Conservation (phyloP, 1,140 invertebrate species). For the Orchestia grillus region DNA sequence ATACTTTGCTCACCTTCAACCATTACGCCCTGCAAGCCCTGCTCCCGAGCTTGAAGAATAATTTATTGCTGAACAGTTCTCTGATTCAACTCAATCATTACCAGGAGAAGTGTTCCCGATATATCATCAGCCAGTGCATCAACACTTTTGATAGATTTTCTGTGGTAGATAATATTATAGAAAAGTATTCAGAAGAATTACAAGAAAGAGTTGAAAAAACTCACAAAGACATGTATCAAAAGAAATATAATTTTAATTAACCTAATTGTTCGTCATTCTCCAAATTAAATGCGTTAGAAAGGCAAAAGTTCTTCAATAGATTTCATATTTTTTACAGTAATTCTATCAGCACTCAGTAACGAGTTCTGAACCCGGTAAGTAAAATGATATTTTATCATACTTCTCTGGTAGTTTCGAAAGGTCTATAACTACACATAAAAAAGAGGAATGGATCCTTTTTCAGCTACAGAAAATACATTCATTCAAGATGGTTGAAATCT, state of each 20-base stretch:
- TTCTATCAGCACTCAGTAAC: too few species aligned
- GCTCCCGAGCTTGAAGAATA: slow-evolving; percentile 73
- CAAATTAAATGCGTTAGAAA: too few species aligned
- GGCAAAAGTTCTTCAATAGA: too few species aligned
- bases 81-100: slow-evolving; percentile 94
- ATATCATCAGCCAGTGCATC: slow-evolving; percentile 65
- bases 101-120: slow-evolving; percentile 67
- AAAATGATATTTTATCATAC: too few species aligned
- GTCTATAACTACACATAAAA: too few species aligned
- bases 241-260: background rate
- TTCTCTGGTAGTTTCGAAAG: too few species aligned
- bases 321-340: too few species aligned
- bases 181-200: slow-evolving; percentile 63
- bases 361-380: too few species aligned
- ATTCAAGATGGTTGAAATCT: too few species aligned
- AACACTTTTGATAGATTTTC: slow-evolving; percentile 61
- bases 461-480: too few species aligned
- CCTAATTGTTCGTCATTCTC: background rate
- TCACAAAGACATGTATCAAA: slow-evolving; percentile 13
- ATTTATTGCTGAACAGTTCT: slow-evolving; percentile 84
- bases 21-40: slow-evolving; percentile 91
- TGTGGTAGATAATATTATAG: slow-evolving; percentile 59
- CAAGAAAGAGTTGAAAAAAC: slow-evolving; percentile 49
- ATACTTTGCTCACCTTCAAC: slow-evolving; percentile 90
- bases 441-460: too few species aligned